phyloP scores from a whole-genome alignment of 2,888 invertebrate genomes.

The Incurvaria masculella region DNA sequence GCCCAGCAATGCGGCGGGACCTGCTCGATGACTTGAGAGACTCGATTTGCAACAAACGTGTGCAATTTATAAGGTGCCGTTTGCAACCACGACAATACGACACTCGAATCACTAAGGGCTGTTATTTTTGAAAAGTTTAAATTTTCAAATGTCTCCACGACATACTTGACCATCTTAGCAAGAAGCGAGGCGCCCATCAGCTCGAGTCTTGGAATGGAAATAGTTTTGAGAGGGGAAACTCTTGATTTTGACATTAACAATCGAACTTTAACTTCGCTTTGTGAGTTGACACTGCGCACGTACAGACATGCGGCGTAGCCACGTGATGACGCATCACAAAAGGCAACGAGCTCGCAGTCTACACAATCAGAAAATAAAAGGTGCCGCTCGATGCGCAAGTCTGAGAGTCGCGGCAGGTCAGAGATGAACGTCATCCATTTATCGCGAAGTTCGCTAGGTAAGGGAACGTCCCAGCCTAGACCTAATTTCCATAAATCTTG shows the following conservation, averaged over 20 bases:
- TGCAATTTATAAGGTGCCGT: constrained; percentile 13
- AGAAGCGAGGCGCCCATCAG: constrained; percentile 10
- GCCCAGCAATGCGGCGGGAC: neutral
- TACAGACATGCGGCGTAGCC: neutral
- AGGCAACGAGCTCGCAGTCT: neutral
- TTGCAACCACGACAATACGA: constrained; percentile 14
- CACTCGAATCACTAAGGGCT: constrained; percentile 15
- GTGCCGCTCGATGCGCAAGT: neutral
- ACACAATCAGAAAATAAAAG: neutral
- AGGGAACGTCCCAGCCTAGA: constrained; percentile 9
- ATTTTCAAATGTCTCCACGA: neutral
- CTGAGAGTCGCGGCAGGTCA: neutral
- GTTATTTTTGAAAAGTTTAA: neutral
- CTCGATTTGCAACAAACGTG: constrained; percentile 16
- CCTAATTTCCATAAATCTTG: constrained; percentile 11
- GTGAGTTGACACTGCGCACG: neutral
- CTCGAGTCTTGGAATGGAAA: constrained; percentile 12
- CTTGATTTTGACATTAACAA: constrained; percentile 10
- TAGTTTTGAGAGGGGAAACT: constrained; percentile 12
- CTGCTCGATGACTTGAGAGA: constrained; percentile 8
- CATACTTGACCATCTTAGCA: neutral
- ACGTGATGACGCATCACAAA: neutral
- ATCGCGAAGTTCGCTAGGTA: neutral
- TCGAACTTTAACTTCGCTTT: constrained; percentile 4
- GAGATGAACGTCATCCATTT: neutral